Conservation (phyloP, 1,140 invertebrate genomes). For the Drosophila rufa region DNA sequence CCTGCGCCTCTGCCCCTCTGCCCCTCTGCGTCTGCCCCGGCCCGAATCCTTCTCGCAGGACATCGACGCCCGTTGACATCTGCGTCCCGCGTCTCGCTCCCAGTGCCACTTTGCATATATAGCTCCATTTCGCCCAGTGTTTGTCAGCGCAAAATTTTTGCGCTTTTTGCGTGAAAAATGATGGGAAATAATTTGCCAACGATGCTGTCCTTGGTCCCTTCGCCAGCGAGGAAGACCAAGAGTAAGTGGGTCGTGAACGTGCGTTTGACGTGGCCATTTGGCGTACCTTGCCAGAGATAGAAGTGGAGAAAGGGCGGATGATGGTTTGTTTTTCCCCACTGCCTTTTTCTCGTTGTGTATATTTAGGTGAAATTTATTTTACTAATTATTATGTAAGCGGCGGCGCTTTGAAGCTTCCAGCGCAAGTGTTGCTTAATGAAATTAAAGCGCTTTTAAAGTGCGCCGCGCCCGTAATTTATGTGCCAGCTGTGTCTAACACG, state of each 20-base stretch:
- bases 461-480: slow-evolving; percentile 39
- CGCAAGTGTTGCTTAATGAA: slow-evolving; percentile 68
- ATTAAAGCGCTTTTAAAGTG: slow-evolving; percentile 64
- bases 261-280: slow-evolving; percentile 74
- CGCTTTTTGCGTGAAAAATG: slow-evolving; percentile 79
- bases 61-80: slow-evolving; percentile 60
- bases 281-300: slow-evolving; percentile 46
- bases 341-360: slow-evolving; percentile 40
- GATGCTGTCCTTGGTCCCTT: slow-evolving; percentile 43
- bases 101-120: slow-evolving; percentile 18
- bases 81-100: slow-evolving; percentile 16
- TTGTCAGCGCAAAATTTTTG: slow-evolving; percentile 55
- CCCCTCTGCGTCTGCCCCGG: not conserved
- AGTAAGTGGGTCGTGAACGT: slow-evolving; percentile 69
- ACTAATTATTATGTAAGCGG: slow-evolving; percentile 81
- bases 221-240: slow-evolving; percentile 45
- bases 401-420: slow-evolving; percentile 34
- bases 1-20: not conserved
- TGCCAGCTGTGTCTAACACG: slow-evolving; percentile 45
- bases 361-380: slow-evolving; percentile 82
- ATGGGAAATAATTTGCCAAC: slow-evolving; percentile 77
- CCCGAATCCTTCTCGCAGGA: slow-evolving; percentile 10
- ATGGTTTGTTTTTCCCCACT: slow-evolving; percentile 35
- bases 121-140: slow-evolving; percentile 11
- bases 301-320: not conserved